Evolutionary conservation across 2,113 vertebrate genomes (phyloP), one percentile per base, ranked within the genome.

Genomic region (Okapia johnstoni): DNA sequence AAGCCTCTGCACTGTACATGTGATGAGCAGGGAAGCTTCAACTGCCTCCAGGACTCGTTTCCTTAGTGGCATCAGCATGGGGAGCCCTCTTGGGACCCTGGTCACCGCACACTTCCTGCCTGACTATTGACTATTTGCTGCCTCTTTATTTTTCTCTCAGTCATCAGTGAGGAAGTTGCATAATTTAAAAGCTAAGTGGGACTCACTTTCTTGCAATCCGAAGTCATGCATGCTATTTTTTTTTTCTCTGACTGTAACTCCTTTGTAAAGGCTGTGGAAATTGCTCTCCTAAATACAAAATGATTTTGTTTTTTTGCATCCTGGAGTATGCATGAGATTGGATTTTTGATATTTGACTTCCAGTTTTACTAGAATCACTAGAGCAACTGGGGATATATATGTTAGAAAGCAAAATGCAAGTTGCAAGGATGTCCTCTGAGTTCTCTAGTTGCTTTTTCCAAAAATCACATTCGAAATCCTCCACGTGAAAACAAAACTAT

Each of bases 51-150:
- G 73, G 84, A 95, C 58, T 30, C 86, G 61, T 54, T 96, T 96
- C 97, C 93, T 94, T 48, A 19, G 52, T 84, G 95, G 93, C 19
- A 86, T 50, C 17, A 48, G 91, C 57, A 30, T n/a, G 33, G 60
- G 4, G 48, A 63, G 28, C 70, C 58, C 89, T 90, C 94, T 30
- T 66, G 81, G 63, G 94, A 83, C 54, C 46, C 28, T 2, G 50
- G 92, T 95, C 89, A 94, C 85, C 76, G 30, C 80, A 89, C 14
- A 57, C 92, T 97, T 98, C 96, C 98, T 96, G 95, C 55, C 80
- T 93, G 11, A 11, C 76, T 84, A 95, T 81, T 80, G 94, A 96
- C 90, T 58, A 70, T 63, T 85, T 63, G 84, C 89, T 95, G 90
- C 73, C 87, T 92, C 90, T 96, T 46, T 80, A 58, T 79, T 95